phyloP scores from a whole-genome alignment of 2,113 vertebrate genomes.

The Crotalus helleri region DNA sequence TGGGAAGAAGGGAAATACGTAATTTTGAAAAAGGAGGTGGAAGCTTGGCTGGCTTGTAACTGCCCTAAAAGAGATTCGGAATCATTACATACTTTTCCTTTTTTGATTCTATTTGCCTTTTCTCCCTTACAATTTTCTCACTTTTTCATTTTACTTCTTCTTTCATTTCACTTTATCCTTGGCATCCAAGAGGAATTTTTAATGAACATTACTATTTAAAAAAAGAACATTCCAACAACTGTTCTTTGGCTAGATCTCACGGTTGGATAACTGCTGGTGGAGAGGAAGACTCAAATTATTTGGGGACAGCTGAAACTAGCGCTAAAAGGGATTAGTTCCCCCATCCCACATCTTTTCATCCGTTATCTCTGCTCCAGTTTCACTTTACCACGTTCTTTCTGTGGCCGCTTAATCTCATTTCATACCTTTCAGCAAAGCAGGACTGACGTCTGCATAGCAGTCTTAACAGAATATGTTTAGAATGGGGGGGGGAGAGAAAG shows the following conservation, averaged over 20 bases:
- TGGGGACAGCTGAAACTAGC: neutral
- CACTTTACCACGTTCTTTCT: neutral
- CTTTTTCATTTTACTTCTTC: neutral
- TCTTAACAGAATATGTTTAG: neutral
- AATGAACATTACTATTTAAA: neutral
- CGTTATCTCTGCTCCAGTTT: neutral
- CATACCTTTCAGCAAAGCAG: neutral
- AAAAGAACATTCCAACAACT: neutral
- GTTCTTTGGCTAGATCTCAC: neutral
- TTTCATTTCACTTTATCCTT: neutral
- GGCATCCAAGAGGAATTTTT: neutral
- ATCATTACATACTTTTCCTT: neutral
- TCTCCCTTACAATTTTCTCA: neutral
- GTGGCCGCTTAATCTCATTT: neutral
- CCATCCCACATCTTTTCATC: neutral
- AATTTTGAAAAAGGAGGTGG: neutral
- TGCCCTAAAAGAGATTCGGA: neutral
- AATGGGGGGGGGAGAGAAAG: neutral
- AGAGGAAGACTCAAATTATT: neutral
- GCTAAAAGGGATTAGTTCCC: neutral
- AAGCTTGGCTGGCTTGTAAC: neutral
- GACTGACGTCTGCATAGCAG: too few relatives aligned
- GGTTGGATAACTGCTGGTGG: neutral
- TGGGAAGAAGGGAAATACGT: neutral
- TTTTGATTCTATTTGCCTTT: neutral